Percentiles rank a stretch among this genome's conserved stretches.
Evolutionary conservation across 2,797 vertebrate species (phyloP).

Genomic region (Hypotaenidia philippensis): DNA sequence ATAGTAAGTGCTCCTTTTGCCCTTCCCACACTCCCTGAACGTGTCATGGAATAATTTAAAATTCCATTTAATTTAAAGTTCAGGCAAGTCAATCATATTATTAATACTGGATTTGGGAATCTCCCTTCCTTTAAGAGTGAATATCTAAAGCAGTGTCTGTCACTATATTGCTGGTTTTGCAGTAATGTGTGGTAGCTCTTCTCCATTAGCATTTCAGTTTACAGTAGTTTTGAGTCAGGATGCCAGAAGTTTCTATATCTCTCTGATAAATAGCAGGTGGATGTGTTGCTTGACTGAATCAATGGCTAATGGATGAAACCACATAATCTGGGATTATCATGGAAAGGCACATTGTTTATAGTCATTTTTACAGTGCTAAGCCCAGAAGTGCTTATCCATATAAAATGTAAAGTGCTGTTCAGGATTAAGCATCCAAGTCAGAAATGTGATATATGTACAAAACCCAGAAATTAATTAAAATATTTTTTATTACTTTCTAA

Average conservation of each 20-base stretch:
- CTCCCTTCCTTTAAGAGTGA: neutral
- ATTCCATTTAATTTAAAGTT: neutral
- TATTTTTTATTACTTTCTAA: neutral
- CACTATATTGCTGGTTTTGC: neutral
- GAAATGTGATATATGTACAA: neutral
- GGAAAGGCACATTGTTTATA: neutral
- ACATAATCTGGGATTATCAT: neutral
- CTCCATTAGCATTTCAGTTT: neutral
- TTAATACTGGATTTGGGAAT: neutral
- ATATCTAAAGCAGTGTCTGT: neutral
- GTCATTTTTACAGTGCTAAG: neutral
- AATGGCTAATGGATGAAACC: neutral
- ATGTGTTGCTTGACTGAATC: neutral
- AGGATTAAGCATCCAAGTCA: neutral
- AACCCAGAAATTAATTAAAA: neutral
- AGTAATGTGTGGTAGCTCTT: neutral
- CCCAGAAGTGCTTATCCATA: neutral
- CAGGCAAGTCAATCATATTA: neutral
- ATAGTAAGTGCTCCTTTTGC: neutral
- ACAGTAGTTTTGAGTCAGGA: neutral
- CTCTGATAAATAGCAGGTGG: neutral
- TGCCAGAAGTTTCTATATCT: neutral
- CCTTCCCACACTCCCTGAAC: neutral
- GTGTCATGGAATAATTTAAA: neutral
- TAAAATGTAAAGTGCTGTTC: neutral